Conservation (phyloP, 1,140 invertebrate species). For the Pinna nobilis region DNA sequence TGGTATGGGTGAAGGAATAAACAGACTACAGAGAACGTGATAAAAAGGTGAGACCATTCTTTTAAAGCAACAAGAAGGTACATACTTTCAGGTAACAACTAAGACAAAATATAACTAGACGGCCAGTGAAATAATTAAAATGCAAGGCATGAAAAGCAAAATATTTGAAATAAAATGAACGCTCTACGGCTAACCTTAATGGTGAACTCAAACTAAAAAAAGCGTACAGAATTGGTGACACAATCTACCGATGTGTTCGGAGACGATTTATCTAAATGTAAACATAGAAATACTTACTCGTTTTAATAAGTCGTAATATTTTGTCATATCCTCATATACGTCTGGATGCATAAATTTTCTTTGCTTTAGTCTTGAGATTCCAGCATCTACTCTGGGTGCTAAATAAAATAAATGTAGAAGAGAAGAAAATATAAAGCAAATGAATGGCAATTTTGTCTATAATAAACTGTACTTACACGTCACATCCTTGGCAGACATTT, state of each 20-base stretch:
- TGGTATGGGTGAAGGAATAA: too few relatives aligned
- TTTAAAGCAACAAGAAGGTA: too few relatives aligned
- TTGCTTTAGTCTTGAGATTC: slow-evolving; percentile 16
- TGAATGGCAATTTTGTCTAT: not conserved
- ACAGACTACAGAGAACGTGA: too few relatives aligned
- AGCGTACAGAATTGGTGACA: not conserved
- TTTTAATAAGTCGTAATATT: slow-evolving; percentile 42
- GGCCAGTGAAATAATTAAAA: not conserved
- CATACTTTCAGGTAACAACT: too few relatives aligned
- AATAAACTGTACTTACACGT: not conserved
- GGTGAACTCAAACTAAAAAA: too few relatives aligned
- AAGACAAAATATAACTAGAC: not conserved
- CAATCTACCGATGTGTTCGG: not conserved
- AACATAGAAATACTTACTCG: slow-evolving; percentile 31
- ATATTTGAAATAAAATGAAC: not conserved
- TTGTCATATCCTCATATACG: slow-evolving; percentile 45
- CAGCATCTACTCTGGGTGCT: slow-evolving; percentile 40
- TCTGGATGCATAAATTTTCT: slow-evolving; percentile 31
- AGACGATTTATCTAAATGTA: too few relatives aligned
- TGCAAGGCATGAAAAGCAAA: not conserved
- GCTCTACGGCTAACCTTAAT: not conserved
- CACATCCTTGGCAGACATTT: too few relatives aligned
- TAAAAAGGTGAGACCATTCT: too few relatives aligned
- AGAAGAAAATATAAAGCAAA: not conserved
- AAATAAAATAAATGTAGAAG: not conserved